Evolutionary conservation across 2,797 vertebrate species (phyloP), one percentile per base, ranked within the genome.

Genomic region (Hyperoplus lanceolatus): DNA sequence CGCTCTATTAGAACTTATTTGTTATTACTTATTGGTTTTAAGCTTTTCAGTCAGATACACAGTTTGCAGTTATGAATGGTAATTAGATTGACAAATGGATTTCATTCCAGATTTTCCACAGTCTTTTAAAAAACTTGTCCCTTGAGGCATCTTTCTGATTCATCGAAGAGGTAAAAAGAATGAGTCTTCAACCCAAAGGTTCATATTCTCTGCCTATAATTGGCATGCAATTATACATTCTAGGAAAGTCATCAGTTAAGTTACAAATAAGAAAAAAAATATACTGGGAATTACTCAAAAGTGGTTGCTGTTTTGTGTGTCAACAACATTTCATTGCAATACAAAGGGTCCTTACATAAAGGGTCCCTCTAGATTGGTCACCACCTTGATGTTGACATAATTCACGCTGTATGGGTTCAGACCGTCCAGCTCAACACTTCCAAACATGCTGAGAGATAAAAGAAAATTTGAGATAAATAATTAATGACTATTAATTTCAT

Each of bases 331-430:
- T 29, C 29, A 29, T 29, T 29, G 29, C 29, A 29, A 29, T 29
- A 29, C 29, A 29, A 29, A 29, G 29, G 29, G 46, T 82, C 29
- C 93, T 93, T 77, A 96, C 95, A 93, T 65, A 16, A 89, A 80
- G 0, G 95, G 95, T 50, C 95, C 95, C 1, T 92, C 87, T 5
- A 92, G 79, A 61, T 94, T 92, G 73, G 93, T 71, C 73, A 94
- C 92, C 88, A 96, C 94, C 70, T 94, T 95, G 59, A 96, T 94
- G 89, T 96, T 94, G 88, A 96, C 93, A 58, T 94, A 80, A 63
- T 93, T 68, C 77, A 96, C 93, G 77, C 87, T 92, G 58, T 76
- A 77, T 9, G 94, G 93, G 75, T 94, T 93, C 60, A 96, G 88
- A 55, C 72, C 77, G 62, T 94, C 93, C 77, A 96, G 79, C 75